These are phyloP conservation scores for Xiphias gladius DNA, from an alignment of 2,113 vertebrate species.

Conservation along the genomic window DNA sequence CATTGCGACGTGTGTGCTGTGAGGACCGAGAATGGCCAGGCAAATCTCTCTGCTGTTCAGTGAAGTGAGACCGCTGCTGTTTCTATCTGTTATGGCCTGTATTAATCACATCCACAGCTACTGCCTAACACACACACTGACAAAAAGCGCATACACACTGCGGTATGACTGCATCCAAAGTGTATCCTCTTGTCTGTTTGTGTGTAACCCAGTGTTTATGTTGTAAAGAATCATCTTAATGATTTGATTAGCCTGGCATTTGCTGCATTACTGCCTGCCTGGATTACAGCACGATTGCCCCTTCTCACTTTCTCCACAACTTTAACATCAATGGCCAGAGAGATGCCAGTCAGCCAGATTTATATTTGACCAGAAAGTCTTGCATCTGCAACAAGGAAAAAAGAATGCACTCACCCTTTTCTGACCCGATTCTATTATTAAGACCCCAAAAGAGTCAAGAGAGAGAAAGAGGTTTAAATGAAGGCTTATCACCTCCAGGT, in stretches of 20 bases:
- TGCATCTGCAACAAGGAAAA: not conserved
- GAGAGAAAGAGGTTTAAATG: not conserved
- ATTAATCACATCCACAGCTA: constrained; percentile 74
- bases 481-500: not conserved
- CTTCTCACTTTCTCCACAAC: not conserved
- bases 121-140: constrained; percentile 18
- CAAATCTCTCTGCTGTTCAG: constrained; percentile 45
- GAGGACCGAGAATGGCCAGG: constrained; percentile 35
- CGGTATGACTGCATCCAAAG: not conserved
- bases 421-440: not conserved
- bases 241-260: constrained; percentile 27
- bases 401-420: not conserved
- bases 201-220: constrained; percentile 42
- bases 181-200: not conserved
- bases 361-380: not conserved
- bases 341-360: not conserved
- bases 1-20: constrained; percentile 12
- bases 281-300: not conserved
- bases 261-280: constrained; percentile 16
- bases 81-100: constrained; percentile 58
- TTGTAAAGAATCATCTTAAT: constrained; percentile 11
- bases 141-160: constrained; percentile 28
- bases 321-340: constrained; percentile 12
- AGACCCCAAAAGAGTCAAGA: not conserved
- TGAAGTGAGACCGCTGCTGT: constrained; percentile 48